A percentile compares a stretch with the other conserved stretches of the same genome.
Evolutionary conservation across 2,113 vertebrate genomes (phyloP).

Genomic region (Silurus meridionalis): DNA sequence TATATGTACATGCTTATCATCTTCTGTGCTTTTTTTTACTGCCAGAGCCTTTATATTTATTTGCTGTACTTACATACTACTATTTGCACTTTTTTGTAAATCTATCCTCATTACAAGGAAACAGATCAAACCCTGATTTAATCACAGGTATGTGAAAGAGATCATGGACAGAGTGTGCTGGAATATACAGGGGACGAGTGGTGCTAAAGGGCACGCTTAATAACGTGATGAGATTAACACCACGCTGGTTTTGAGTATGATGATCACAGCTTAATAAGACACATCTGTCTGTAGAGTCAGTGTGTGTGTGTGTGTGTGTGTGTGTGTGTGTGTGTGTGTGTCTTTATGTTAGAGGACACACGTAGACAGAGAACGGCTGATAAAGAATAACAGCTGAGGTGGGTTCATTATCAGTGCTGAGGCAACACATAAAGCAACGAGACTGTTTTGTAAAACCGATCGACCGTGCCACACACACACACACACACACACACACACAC

Average conservation of each 20-base stretch:
- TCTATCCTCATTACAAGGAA: background rate
- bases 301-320: background rate
- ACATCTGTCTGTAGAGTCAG: conserved; percentile 32
- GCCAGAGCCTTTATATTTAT: too few relatives aligned
- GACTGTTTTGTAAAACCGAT: conserved; percentile 36
- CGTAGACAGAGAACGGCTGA: conserved; percentile 32
- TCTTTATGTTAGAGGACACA: conserved; percentile 25
- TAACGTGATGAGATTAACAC: background rate
- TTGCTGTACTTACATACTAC: background rate
- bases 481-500: conserved; percentile 18
- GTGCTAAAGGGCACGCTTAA: conserved; percentile 5
- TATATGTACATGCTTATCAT: too few relatives aligned
- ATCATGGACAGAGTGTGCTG: too few relatives aligned
- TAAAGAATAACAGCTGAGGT: conserved; percentile 46
- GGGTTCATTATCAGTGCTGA: conserved; percentile 48
- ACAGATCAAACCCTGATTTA: background rate
- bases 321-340: conserved; percentile 14
- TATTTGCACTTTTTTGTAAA: background rate
- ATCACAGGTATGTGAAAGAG: background rate
- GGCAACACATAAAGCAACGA: conserved; percentile 40
- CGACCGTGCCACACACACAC: conserved; percentile 16
- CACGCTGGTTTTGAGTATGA: conserved; percentile 7
- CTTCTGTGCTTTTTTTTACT: too few relatives aligned
- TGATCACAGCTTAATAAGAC: conserved; percentile 33
- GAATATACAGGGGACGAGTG: background rate